Evolutionary conservation across 2,888 invertebrate genomes (phyloP).

Genomic region (Agrochola litura): DNA sequence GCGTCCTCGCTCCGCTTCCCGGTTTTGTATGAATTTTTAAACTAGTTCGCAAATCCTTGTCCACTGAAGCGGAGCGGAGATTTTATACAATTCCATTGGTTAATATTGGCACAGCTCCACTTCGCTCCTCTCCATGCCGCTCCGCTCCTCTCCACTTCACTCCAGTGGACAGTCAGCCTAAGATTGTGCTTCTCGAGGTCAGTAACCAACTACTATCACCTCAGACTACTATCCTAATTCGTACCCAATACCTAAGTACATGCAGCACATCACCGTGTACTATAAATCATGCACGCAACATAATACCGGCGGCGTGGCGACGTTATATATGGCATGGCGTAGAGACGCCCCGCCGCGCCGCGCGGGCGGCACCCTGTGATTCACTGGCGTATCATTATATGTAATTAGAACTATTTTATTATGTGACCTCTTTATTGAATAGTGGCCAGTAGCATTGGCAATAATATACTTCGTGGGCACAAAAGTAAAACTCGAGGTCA

Average conservation of each 20-base stretch:
- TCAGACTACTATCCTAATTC: not conserved
- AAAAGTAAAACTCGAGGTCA: not conserved
- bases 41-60: no score
- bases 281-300: conserved; percentile 56
- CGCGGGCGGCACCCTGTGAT: conserved; percentile 65
- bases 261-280: not conserved
- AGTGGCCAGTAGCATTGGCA: not conserved
- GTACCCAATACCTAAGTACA: not conserved
- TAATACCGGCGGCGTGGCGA: conserved; percentile 45
- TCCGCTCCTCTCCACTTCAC: no score
- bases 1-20: no score
- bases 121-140: no score
- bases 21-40: no score
- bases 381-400: conserved; percentile 55
- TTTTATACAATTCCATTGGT: no score
- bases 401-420: conserved; percentile 71
- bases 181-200: not conserved
- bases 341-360: conserved; percentile 65
- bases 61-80: no score
- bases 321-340: conserved; percentile 54
- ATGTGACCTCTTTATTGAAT: conserved; percentile 25
- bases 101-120: no score
- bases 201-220: not conserved
- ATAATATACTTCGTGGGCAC: not conserved
- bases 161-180: not conserved